A percentile compares a stretch with the other conserved stretches of the same genome.
These are phyloP conservation scores for Acheta domesticus DNA, from an alignment of 2,888 invertebrate species.

Conservation along the genomic window DNA sequence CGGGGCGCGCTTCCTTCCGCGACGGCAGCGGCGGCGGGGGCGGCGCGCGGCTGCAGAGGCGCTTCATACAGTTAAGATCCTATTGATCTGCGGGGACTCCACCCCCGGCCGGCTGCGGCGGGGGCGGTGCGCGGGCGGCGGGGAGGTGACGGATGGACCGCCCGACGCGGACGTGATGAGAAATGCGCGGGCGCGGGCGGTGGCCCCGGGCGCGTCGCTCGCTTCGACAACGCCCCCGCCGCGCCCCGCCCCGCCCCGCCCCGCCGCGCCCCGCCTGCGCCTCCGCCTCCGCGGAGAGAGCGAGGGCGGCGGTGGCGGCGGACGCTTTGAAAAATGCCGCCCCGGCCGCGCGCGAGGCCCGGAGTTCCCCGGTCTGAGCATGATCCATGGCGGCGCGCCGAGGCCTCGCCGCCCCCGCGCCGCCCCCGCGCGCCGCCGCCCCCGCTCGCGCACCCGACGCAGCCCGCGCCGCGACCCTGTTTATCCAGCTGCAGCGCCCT, in stretches of 20 bases:
- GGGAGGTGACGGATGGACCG: not conserved
- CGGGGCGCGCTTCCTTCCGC: not conserved
- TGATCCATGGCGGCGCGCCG: not conserved
- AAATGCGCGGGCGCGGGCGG: not conserved
- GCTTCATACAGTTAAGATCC: slow-evolving; percentile 18
- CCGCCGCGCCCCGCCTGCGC: not conserved
- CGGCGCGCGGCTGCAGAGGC: not conserved
- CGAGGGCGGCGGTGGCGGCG: not conserved
- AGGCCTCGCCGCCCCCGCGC: not conserved
- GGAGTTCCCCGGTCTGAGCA: not conserved
- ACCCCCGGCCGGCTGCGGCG: not conserved
- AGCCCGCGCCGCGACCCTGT: not conserved
- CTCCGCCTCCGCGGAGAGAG: not conserved
- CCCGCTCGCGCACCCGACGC: not conserved
- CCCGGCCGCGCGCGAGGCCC: not conserved
- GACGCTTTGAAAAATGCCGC: slow-evolving; percentile 23
- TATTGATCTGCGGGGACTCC: slow-evolving; percentile 18
- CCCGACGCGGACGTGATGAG: slow-evolving; percentile 19
- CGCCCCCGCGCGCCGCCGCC: slow-evolving; percentile 19
- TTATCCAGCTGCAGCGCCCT: not conserved
- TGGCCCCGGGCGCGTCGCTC: slow-evolving; percentile 22
- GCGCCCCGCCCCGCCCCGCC: not conserved
- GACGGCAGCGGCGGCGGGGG: not conserved
- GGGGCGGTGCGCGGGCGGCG: not conserved
- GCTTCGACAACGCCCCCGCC: not conserved